Base-by-base conservation (phyloP, 2,797 vertebrate species). In the Crocodylus rhombifer region DNA sequence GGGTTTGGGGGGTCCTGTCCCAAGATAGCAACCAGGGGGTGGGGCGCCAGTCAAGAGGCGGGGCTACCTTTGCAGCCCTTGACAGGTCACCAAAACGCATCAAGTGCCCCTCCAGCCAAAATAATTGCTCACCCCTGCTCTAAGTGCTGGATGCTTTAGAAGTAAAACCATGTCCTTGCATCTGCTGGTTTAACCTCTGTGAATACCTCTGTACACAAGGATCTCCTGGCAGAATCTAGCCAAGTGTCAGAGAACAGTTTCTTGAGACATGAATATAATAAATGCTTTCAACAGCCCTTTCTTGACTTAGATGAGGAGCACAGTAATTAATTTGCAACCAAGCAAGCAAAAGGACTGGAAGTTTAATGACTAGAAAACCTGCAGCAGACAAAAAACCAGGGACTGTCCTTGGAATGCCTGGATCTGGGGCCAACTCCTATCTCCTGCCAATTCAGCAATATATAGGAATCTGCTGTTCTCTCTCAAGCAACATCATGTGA, bases 161-260 rank as follows among this genome's bases (percentile, higher is more conserved):
- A 73, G 30, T 61, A 91, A 14, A 79, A 33, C 3, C 23, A 85
- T 83, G 83, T 12, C 73, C 63, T 28, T 15, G 69, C 33, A 30
- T 58, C 69, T 25, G 77, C 93, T 82, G 71, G 86, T 14, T 57
- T 57, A n/a, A 79, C 87, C 76, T 92, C 60, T 77, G 12, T 30
- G 62, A 79, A 74, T 67, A 77, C 60, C 25, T 77, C 30, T 14
- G 21, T 74, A 61, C 42, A 20, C 2, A 51, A 83, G 90, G 25
- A 84, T 78, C 77, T 77, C 80, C 61, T 14, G 82, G 69, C 23
- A 90, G 67, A 90, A 86, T 36, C 30, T 56, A 88, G 91, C 3
- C 63, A 85, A 61, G 69, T 82, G 93, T 78, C 87, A 85, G 85
- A 95, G 90, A 25, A 78, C 51, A 63, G 90, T 13, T 20, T 33